Percentiles rank a stretch among this genome's conserved stretches.
Evolutionary conservation across 2,797 vertebrate genomes (phyloP).

Genomic region (Miichthys miiuy): DNA sequence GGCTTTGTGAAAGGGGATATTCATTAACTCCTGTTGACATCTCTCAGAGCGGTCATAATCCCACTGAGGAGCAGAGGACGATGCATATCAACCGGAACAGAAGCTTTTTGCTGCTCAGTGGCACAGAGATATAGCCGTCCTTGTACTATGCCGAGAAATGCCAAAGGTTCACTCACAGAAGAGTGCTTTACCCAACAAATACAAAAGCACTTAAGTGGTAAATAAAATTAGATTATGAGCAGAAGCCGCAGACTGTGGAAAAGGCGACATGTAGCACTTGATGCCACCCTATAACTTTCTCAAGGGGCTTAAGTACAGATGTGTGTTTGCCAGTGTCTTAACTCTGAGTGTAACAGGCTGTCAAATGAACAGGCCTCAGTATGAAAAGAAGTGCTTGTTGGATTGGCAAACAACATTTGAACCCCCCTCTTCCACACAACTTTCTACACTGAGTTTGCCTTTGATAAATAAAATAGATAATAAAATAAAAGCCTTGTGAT

Average conservation of each 20-base stretch:
- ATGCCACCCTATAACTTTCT: constrained; percentile 19
- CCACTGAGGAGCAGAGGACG: constrained; percentile 66
- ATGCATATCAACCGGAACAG: constrained; percentile 63
- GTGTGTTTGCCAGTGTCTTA: constrained; percentile 6
- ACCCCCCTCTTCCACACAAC: background rate
- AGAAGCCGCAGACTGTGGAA: constrained; percentile 18
- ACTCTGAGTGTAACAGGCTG: constrained; percentile 16
- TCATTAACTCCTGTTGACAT: constrained; percentile 85
- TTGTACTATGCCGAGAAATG: constrained; percentile 42
- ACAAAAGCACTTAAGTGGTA: constrained; percentile 56
- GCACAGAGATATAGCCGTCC: constrained; percentile 34
- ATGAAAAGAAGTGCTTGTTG: background rate
- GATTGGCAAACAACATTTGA: background rate
- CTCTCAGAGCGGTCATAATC: constrained; percentile 77
- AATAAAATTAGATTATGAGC: constrained; percentile 55
- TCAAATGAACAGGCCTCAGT: background rate
- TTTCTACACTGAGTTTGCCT: too few species aligned
- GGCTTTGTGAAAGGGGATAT: constrained; percentile 80
- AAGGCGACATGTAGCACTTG: constrained; percentile 3
- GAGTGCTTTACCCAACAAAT: constrained; percentile 50
- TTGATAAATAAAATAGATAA: too few species aligned
- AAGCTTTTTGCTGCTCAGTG: constrained; percentile 57
- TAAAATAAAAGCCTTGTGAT: too few species aligned
- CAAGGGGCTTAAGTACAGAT: constrained; percentile 11
- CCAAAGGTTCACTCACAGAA: constrained; percentile 58